Evolutionary conservation across 1,140 invertebrate genomes (phyloP), one percentile per base, ranked within the genome.

Genomic region (Myzus persicae): DNA sequence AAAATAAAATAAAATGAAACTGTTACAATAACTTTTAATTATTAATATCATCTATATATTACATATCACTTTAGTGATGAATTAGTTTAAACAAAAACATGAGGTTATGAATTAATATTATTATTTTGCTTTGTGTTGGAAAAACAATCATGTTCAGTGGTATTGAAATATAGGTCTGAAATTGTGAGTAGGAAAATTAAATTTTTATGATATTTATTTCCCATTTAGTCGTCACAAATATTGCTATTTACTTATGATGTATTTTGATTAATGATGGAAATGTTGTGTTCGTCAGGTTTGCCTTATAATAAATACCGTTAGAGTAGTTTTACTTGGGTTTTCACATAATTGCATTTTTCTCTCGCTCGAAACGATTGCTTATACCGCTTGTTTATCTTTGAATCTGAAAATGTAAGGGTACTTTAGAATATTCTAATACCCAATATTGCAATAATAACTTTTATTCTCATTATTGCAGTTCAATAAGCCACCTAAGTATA

Each of bases 401-500:
- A 92, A 93, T 93, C 42, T 36, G 42, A 38, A 76, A 81, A 92
- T 31, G 24, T 59, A 59, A 90, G 51, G 24, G 11, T 51, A 59
- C 51, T 93, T 26, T 14, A 84, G 46, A 93, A 93, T 93, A 93
- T 93, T 93, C 36, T 51, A 84, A 93, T 85, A 93, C 18, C 81
- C 44, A 81, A 48, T 84, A 81, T 14, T 20, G 91, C 81, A 93
- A 85, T 93, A 85, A 93, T 93, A 84, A 93, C 91, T 93, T 93
- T 84, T 93, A 85, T 93, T 93, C 91, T 93, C 91, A 93, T 93
- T 93, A 93, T 54, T 85, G 26, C 38, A 85, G n/a, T 93, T 93
- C 91, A 85, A 93, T 93, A 85, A 93, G 91, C 44, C 36, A 54
- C 81, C 81, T 36, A 85, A 93, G 76, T 85, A 31, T 93, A 82